Conservation (phyloP, 2,888 invertebrate genomes). For the Drosophila ustulata region DNA sequence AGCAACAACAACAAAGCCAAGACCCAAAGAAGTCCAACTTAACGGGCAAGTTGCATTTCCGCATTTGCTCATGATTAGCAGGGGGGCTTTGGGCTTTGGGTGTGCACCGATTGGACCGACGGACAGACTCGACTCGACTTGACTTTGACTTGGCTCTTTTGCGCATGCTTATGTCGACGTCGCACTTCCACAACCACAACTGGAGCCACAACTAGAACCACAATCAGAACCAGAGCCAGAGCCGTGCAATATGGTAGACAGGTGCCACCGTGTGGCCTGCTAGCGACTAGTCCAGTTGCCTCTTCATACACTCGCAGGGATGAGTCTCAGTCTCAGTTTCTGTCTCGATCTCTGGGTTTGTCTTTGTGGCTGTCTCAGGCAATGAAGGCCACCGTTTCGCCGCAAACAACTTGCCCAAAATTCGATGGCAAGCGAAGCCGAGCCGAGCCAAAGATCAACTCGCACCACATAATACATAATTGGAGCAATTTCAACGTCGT, state of each 20-base stretch:
- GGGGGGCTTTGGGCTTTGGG: slow-evolving; percentile 25
- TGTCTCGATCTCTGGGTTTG: neutral
- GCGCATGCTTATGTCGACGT: neutral
- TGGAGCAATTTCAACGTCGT: slow-evolving; percentile 82
- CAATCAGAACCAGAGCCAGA: too few species aligned
- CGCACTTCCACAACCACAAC: too few species aligned
- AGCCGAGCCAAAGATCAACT: slow-evolving; percentile 23
- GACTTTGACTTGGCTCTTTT: neutral
- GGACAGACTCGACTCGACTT: too few species aligned
- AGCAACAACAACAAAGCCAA: neutral
- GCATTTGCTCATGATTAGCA: slow-evolving; percentile 25
- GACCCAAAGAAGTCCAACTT: slow-evolving; percentile 15
- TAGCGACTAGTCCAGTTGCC: slow-evolving; percentile 33
- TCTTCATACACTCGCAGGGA: neutral
- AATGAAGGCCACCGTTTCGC: neutral
- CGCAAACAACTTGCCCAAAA: neutral
- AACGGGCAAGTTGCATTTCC: slow-evolving; percentile 39
- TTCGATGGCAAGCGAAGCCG: slow-evolving; percentile 10
- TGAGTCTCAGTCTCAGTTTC: neutral
- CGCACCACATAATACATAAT: slow-evolving; percentile 66
- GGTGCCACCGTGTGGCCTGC: slow-evolving; percentile 52
- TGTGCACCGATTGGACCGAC: too few species aligned
- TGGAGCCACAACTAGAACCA: too few species aligned
- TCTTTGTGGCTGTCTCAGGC: neutral
- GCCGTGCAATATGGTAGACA: slow-evolving; percentile 50